These are phyloP conservation scores for Peromyscus nudipes DNA, from an alignment of 2,797 vertebrate species.

Conservation along the genomic window DNA sequence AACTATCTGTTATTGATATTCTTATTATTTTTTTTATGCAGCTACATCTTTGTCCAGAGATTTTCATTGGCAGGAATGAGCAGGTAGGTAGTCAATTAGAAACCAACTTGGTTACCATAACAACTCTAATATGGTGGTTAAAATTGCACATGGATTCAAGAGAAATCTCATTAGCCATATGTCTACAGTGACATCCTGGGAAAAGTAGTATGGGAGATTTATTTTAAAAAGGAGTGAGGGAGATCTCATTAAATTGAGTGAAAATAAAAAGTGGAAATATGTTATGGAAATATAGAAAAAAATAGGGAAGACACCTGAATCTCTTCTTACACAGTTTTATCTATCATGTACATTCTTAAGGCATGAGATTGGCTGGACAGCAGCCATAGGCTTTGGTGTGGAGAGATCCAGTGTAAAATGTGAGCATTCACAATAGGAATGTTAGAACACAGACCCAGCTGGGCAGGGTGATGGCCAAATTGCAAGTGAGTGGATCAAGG, in stretches of 20 bases:
- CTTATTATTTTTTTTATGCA: slow-evolving; percentile 7
- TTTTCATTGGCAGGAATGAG: slow-evolving; percentile 12
- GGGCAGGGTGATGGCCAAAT: background rate
- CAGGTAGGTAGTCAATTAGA: background rate
- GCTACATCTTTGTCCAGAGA: background rate
- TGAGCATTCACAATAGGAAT: background rate
- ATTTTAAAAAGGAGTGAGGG: background rate
- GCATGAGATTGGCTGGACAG: background rate
- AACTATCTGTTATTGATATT: background rate
- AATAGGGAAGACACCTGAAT: background rate
- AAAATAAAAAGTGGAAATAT: slow-evolving; percentile 50
- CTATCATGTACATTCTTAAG: background rate
- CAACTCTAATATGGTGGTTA: slow-evolving; percentile 28
- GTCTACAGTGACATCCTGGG: slow-evolving; percentile 41
- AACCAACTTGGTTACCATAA: slow-evolving; percentile 44
- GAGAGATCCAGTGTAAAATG: background rate
- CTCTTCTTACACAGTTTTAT: slow-evolving; percentile 2
- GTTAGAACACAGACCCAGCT: background rate
- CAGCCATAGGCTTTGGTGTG: background rate
- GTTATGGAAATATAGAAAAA: slow-evolving; percentile 31
- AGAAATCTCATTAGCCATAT: slow-evolving; percentile 20
- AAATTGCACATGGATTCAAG: slow-evolving; percentile 37
- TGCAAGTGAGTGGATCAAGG: background rate
- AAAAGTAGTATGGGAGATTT: slow-evolving; percentile 6
- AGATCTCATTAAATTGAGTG: slow-evolving; percentile 21